phyloP scores from a whole-genome alignment of 2,888 invertebrate species.

The Ernsta delagoae region DNA sequence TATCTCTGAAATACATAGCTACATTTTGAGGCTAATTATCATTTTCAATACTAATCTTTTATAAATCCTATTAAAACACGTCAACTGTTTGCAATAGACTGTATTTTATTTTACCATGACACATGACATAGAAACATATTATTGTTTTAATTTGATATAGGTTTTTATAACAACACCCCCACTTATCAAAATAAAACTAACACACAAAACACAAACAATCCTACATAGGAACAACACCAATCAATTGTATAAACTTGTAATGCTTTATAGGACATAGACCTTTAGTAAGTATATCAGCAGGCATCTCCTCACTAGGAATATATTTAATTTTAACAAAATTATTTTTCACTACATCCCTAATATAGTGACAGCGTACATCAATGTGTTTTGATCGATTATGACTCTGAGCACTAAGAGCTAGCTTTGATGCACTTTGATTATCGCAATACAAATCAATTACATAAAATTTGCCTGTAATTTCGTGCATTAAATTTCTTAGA shows the following conservation, averaged over 20 bases:
- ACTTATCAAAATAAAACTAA: conserved; percentile 1
- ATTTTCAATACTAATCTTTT: too few species aligned
- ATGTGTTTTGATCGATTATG: background rate
- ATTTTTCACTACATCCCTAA: background rate
- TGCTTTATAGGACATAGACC: background rate
- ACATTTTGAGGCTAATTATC: too few species aligned
- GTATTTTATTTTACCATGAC: too few species aligned
- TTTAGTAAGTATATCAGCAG: conserved; percentile 1
- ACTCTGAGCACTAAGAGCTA: background rate
- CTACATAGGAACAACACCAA: conserved; percentile 4
- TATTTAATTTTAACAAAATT: conserved; percentile 1
- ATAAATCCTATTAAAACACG: too few species aligned
- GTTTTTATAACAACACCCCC: background rate
- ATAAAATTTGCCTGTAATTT: background rate
- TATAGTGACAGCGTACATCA: background rate
- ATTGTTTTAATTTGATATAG: too few species aligned
- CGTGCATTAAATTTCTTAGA: background rate
- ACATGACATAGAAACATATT: too few species aligned
- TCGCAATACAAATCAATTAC: conserved; percentile 1
- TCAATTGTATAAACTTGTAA: background rate
- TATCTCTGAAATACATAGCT: too few species aligned
- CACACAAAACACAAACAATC: background rate
- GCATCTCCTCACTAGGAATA: conserved; percentile 4
- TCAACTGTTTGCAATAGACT: too few species aligned
- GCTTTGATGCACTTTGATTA: conserved; percentile 1